Conservation (phyloP, 2,113 vertebrate genomes). For the Oryzias curvinotus region DNA sequence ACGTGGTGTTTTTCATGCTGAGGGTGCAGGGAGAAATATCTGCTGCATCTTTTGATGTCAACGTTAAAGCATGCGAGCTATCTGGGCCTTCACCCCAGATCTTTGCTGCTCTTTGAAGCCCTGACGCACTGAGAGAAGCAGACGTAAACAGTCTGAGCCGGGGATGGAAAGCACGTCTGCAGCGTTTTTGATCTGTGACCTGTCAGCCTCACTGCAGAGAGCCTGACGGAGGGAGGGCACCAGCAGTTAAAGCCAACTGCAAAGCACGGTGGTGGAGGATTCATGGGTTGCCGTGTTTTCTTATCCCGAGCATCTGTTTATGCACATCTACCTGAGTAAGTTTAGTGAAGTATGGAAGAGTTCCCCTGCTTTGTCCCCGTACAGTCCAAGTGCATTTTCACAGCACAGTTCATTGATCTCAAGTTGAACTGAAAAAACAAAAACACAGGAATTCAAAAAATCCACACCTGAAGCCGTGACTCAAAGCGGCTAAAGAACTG, state of each 20-base stretch:
- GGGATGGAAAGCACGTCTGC: conserved; percentile 9
- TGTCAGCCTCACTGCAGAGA: no score
- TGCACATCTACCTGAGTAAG: no score
- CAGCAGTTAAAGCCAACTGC: no score
- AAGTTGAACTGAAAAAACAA: no score
- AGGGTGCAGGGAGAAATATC: background rate
- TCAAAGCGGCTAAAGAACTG: conserved; percentile 28
- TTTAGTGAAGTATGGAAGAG: no score
- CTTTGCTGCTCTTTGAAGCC: conserved; percentile 14
- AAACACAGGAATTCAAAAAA: background rate
- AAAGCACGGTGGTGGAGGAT: no score
- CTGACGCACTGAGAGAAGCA: conserved; percentile 26
- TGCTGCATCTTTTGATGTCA: conserved; percentile 21
- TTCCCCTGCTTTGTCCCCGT: no score
- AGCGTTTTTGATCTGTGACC: background rate
- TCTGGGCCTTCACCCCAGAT: conserved; percentile 3
- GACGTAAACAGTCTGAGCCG: conserved; percentile 13
- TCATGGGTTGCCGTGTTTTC: no score
- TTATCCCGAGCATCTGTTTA: no score
- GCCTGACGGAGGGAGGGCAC: no score
- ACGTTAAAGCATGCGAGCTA: background rate
- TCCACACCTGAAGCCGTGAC: background rate
- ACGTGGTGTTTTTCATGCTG: background rate
- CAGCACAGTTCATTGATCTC: no score
- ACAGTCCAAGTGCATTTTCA: no score